Conservation (phyloP, 2,113 vertebrate genomes). For the Castor canadensis region DNA sequence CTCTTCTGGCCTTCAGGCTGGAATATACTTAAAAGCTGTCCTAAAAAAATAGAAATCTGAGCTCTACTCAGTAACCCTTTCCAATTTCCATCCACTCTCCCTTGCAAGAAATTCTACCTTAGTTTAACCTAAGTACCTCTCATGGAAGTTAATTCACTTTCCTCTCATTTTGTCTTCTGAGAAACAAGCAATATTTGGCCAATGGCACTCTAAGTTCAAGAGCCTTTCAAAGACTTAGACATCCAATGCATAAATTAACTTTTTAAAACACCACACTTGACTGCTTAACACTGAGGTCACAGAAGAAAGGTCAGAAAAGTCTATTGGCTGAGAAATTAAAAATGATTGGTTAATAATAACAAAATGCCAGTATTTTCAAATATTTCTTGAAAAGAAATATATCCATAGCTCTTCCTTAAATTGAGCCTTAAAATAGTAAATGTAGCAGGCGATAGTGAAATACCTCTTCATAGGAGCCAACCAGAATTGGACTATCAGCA, state of each 20-base stretch:
- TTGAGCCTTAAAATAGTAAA: background rate
- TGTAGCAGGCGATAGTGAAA: background rate
- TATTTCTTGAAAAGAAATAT: background rate
- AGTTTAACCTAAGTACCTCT: background rate
- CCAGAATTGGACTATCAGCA: background rate
- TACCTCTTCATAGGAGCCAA: background rate
- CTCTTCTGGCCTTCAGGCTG: conserved; percentile 45
- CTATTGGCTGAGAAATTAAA: background rate
- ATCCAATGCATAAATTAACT: conserved; percentile 2
- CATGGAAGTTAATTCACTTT: background rate
- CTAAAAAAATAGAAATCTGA: conserved; percentile 54
- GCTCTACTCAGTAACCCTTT: conserved; percentile 9
- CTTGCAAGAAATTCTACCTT: conserved; percentile 13
- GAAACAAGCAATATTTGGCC: conserved; percentile 36
- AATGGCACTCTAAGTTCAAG: background rate
- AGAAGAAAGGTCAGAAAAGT: background rate
- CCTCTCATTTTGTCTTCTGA: conserved; percentile 2
- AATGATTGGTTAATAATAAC: background rate
- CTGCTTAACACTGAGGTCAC: background rate
- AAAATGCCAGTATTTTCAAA: background rate
- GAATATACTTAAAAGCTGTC: conserved; percentile 51
- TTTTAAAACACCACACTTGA: background rate
- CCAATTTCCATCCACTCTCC: conserved; percentile 35
- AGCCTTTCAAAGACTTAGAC: background rate
- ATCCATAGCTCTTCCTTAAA: background rate